Evolutionary conservation across 2,113 vertebrate genomes (phyloP), one percentile per base, ranked within the genome.

Genomic region (Pachypanchax playfairii): DNA sequence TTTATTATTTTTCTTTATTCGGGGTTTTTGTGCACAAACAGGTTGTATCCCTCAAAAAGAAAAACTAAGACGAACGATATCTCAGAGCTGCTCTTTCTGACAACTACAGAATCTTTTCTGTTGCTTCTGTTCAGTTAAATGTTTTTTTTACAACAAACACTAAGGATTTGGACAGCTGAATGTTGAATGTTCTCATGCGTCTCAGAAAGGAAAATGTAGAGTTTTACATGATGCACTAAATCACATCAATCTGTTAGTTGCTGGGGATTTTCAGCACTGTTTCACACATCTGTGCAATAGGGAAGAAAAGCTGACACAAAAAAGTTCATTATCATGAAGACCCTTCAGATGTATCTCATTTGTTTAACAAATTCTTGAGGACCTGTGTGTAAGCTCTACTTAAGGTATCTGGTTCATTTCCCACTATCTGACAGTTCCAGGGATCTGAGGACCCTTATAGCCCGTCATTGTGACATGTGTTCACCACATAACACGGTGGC

Each of bases 261-360:
- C 28, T 29, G 7, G 28, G 28, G 7, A 29, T 7, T 29, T 29
- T 29, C 28, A 29, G 28, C 28, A 29, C 28, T 29, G 28, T 29
- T 29, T 5, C 4, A 5, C 28, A 4, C 7, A 7, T 29, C 39
- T 20, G 10, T 26, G 14, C 14, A n/a, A 10, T 18, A 18, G 4
- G 31, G 25, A 76, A 41, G 49, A 24, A 71, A 57, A 70, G 51
- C 75, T 44, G 38, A 73, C n/a, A n/a, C n/a, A 70, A 70, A 70
- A 0, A 71, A 73, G 39, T 73, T 50, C 51, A 75, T 83, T 79
- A 75, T 39, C 48, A 55, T 63, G 48, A 66, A 57, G 62, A 47
- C 42, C 58, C 26, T 56, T 69, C 33, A 69, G 29, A 33, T 31
- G 66, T 38, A 29, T 51, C 26, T 66, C 4, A 2, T 9, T 55